A percentile compares a stretch with the other conserved stretches of the same genome.
Conservation (phyloP, 2,113 vertebrate species). For the Limanda limanda region DNA sequence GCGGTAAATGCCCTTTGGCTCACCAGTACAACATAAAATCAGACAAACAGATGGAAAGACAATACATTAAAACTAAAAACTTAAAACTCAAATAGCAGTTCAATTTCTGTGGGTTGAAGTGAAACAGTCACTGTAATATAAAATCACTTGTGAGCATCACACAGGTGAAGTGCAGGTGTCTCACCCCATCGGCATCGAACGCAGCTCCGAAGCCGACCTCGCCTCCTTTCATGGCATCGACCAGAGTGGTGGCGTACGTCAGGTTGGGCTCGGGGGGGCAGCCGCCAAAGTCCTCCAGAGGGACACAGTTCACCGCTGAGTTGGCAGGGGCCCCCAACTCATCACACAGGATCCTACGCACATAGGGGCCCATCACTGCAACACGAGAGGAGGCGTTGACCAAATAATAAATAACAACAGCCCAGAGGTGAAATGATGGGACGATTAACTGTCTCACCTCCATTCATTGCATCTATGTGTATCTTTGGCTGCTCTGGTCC, state of each 20-base stretch:
- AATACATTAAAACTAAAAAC: no score
- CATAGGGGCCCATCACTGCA: conserved; percentile 97
- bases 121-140: no score
- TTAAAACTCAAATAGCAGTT: no score
- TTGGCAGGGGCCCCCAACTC: conserved; percentile 97
- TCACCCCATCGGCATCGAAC: conserved; percentile 98
- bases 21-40: no score
- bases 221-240: conserved; percentile 96
- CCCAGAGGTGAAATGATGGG: background rate
- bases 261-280: conserved; percentile 94
- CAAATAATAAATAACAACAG: background rate
- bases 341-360: conserved; percentile 95
- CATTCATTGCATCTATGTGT: conserved; percentile 96
- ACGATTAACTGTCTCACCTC: conserved; percentile 82
- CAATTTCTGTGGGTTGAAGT: no score
- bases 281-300: conserved; percentile 97
- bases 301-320: conserved; percentile 96
- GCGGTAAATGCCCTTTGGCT: no score
- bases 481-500: conserved; percentile 94
- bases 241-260: conserved; percentile 90
- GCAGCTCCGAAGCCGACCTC: conserved; percentile 98
- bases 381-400: conserved; percentile 5
- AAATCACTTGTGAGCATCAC: background rate
- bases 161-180: background rate
- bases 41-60: no score